Conservation (phyloP, 2,797 vertebrate species). For the Lacerta viridis region DNA sequence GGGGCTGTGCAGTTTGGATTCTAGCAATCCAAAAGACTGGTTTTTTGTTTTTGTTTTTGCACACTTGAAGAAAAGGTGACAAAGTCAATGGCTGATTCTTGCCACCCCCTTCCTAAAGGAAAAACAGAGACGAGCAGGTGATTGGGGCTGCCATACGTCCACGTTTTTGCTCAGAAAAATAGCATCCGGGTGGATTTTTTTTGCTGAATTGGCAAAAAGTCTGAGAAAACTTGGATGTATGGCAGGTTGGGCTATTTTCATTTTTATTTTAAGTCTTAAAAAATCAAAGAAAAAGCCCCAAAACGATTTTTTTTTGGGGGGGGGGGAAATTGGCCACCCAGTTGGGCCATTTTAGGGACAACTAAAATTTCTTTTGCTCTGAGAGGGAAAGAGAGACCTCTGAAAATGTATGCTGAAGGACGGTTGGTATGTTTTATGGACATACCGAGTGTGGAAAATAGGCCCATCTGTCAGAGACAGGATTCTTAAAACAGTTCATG, state of each 20-base stretch:
- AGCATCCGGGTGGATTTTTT: too few species aligned
- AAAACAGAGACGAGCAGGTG: neutral
- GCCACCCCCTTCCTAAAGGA: neutral
- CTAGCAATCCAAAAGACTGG: too few species aligned
- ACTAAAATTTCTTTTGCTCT: neutral
- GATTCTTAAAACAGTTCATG: neutral
- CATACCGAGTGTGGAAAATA: neutral
- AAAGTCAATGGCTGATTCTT: neutral
- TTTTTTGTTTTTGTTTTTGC: too few species aligned
- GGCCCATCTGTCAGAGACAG: neutral
- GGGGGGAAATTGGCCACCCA: neutral
- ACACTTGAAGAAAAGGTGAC: neutral
- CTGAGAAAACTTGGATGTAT: too few species aligned
- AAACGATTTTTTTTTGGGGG: too few species aligned
- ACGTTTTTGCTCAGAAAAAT: too few species aligned
- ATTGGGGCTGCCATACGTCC: neutral
- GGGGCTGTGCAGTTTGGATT: neutral
- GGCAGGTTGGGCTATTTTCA: too few species aligned
- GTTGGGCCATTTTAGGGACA: neutral
- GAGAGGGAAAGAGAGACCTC: neutral
- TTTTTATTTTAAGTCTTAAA: too few species aligned
- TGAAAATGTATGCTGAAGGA: neutral
- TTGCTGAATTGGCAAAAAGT: too few species aligned
- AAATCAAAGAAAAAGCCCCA: too few species aligned
- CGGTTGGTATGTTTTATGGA: neutral